phyloP scores from a whole-genome alignment of 2,797 vertebrate genomes.

The Threskiornis aethiopicus region DNA sequence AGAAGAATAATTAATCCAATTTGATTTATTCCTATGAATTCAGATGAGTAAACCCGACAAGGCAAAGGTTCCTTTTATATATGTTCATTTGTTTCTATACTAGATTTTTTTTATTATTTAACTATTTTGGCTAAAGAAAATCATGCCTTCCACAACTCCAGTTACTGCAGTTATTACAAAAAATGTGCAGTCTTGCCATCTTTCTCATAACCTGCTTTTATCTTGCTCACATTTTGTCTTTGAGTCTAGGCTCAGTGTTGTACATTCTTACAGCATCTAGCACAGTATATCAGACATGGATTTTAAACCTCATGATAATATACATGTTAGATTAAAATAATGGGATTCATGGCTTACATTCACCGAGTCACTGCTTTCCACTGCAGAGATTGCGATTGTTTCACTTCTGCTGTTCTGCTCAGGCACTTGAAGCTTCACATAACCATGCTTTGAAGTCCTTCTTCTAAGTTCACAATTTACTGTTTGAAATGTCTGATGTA shows the following conservation, averaged over 20 bases:
- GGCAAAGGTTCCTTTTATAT: not conserved
- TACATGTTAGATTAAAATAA: conserved; percentile 3
- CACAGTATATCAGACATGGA: not conserved
- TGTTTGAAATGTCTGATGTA: conserved; percentile 55
- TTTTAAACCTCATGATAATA: not conserved
- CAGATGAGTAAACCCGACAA: not conserved
- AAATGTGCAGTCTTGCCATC: not conserved
- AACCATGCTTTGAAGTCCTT: conserved; percentile 55
- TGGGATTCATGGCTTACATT: not conserved
- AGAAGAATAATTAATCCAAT: not conserved
- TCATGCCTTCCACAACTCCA: not conserved
- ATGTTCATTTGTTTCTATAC: not conserved
- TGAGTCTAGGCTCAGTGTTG: not conserved
- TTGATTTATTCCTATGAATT: not conserved
- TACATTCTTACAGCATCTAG: not conserved
- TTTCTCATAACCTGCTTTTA: not conserved
- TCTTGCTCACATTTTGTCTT: not conserved
- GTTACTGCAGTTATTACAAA: not conserved
- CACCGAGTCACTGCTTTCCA: not conserved
- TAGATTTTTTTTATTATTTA: not conserved
- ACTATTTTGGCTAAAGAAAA: not conserved
- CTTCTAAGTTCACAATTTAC: conserved; percentile 51
- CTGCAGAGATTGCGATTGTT: not conserved
- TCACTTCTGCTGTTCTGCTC: not conserved
- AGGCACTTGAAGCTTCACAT: conserved; percentile 6